A percentile compares a stretch with the other conserved stretches of the same genome.
Conservation (phyloP, 2,797 vertebrate species). For the Coranthus polyacanthus region DNA sequence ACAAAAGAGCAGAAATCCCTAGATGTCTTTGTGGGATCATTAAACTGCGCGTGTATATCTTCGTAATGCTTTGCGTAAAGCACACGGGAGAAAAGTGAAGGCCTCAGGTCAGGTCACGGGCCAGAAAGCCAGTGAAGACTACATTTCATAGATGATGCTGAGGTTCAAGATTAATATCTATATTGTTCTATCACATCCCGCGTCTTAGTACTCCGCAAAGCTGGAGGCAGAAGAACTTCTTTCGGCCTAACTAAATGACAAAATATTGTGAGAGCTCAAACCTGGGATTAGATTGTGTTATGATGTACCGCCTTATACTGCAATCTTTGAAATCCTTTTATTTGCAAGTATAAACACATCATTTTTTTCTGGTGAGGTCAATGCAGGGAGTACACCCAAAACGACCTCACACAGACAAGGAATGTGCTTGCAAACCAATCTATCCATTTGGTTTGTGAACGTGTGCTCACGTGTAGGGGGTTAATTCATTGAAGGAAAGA, state of each 20-base stretch:
- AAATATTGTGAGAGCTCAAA: constrained; percentile 38
- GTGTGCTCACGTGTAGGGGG: constrained; percentile 19
- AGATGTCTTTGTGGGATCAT: constrained; percentile 22
- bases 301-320: constrained; percentile 65
- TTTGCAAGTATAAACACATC: constrained; percentile 64
- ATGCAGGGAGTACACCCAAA: constrained; percentile 56
- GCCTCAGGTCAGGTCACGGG: constrained; percentile 15
- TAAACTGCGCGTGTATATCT: constrained; percentile 47
- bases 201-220: constrained; percentile 6
- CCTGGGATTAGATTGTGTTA: constrained; percentile 39
- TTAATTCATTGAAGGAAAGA: constrained; percentile 61
- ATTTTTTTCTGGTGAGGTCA: constrained; percentile 77
- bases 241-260: constrained; percentile 37
- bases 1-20: constrained; percentile 52
- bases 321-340: constrained; percentile 46
- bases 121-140: constrained; percentile 18
- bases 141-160: constrained; percentile 16
- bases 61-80: constrained; percentile 16
- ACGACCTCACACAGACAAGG: constrained; percentile 66
- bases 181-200: background rate
- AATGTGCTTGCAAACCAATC: constrained; percentile 41
- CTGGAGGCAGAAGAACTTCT: constrained; percentile 21
- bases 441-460: constrained; percentile 39
- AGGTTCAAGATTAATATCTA: constrained; percentile 16
- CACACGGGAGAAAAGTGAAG: constrained; percentile 18